Base-by-base conservation (phyloP, 2,113 vertebrate genomes). In the Eptesicus fuscus region DNA sequence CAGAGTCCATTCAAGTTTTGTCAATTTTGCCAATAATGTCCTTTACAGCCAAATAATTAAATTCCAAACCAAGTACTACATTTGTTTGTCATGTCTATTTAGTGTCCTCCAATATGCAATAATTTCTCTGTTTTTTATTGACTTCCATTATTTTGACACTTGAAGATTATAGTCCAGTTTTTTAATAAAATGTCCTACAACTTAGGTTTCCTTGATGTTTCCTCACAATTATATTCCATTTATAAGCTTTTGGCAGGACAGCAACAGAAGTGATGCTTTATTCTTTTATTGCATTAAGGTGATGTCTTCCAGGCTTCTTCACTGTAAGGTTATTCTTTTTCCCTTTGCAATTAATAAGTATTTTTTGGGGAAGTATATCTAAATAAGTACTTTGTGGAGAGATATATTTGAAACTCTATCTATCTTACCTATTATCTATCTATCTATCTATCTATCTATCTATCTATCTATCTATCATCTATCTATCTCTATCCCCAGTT, bases 131-230 rank as follows among this genome's bases (percentile, higher is more conserved):
- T 70, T 18, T 91, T 82, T 69, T 49, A 71, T 92, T 92, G 47
- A 80, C 28, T 69, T 80, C 47, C 28, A 76, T 82, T 35, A 89
- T 30, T 17, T 80, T 80, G 67, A 92, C 65, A 92, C 8, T 92
- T 93, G 73, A 70, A 78, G 56, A 88, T 76, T 90, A 95, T 13
- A 51, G 37, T 53, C 51, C 18, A 53, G 49, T 51, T 53, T 53
- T 53, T 53, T 47, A 13, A 47, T 88, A 69, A 88, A 78, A 70
- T 70, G 12, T 59, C 42, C 35, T 37, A 70, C 16, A 84, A 95
- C 35, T 90, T 94, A n/a, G 61, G 42, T 95, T 84, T 88, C 69
- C 95, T 49, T 96, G 32, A 77, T 79, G 32, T 84, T 90, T 84
- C 63, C 42, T 94, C 35, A 47, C 78, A 70, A 67, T 93, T 94